phyloP scores from a whole-genome alignment of 2,888 invertebrate genomes.

The Napeogenes inachia region DNA sequence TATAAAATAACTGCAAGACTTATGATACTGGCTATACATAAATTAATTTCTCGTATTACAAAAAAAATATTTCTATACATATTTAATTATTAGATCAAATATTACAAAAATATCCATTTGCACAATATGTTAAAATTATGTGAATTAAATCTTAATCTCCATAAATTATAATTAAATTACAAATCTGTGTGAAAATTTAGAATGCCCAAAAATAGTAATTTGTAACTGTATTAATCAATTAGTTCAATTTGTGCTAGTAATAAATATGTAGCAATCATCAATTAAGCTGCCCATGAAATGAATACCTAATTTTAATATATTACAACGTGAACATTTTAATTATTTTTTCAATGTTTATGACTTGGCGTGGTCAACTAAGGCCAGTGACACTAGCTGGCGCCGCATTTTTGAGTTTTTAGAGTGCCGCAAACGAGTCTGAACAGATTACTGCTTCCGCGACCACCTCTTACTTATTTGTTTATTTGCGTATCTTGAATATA shows the following conservation, averaged over 20 bases:
- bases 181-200: background rate
- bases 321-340: conserved; percentile 30
- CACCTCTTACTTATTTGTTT: conserved; percentile 23
- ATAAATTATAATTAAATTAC: no score
- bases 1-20: no score
- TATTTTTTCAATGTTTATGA: conserved; percentile 33
- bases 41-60: no score
- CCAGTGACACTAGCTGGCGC: conserved; percentile 66
- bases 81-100: no score
- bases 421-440: conserved; percentile 32
- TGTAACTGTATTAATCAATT: conserved; percentile 28
- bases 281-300: conserved; percentile 26
- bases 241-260: conserved; percentile 20
- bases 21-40: no score
- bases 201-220: background rate
- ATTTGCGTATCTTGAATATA: conserved; percentile 6
- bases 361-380: conserved; percentile 41
- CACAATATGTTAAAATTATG: no score
- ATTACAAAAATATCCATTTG: no score
- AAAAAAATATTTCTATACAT: no score
- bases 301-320: conserved; percentile 22
- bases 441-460: conserved; percentile 28
- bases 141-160: no score
- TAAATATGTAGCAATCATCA: conserved; percentile 28
- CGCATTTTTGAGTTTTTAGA: conserved; percentile 36